phyloP scores from a whole-genome alignment of 2,797 vertebrate genomes.

The Pyrocephalus nanus region DNA sequence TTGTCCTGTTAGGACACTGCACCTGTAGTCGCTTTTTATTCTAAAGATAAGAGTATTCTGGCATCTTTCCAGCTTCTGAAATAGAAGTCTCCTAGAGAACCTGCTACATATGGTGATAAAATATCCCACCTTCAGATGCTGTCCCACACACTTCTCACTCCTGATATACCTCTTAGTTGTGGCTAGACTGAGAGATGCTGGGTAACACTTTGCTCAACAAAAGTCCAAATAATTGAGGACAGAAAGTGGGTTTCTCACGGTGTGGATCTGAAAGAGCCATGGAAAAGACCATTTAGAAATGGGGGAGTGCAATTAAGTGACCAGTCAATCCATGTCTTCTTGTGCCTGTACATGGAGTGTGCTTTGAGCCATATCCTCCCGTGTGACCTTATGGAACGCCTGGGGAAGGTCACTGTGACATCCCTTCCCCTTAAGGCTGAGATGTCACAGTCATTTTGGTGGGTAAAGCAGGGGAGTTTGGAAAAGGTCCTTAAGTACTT shows the following conservation, averaged over 20 bases:
- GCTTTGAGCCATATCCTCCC: not conserved
- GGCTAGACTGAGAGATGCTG: not conserved
- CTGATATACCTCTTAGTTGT: not conserved
- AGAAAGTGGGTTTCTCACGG: not conserved
- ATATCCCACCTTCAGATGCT: not conserved
- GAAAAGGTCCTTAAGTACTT: not conserved
- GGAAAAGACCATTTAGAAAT: not conserved
- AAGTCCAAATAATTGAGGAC: not conserved
- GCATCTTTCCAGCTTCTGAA: not conserved
- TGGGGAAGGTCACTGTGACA: not conserved
- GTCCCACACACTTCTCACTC: not conserved
- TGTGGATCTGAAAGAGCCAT: not conserved
- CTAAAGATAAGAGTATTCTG: not conserved
- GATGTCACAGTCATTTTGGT: not conserved
- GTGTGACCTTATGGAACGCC: not conserved
- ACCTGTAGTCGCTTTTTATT: not conserved
- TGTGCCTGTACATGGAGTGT: rapidly evolving
- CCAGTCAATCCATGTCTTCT: not conserved
- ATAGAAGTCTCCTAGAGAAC: not conserved
- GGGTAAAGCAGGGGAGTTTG: not conserved
- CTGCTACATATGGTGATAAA: not conserved
- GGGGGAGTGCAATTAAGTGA: not conserved
- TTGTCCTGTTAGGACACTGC: not conserved
- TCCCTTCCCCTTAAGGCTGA: not conserved
- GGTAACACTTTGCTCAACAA: not conserved